phyloP scores from a whole-genome alignment of 2,113 vertebrate species.

The Camelus dromedarius region DNA sequence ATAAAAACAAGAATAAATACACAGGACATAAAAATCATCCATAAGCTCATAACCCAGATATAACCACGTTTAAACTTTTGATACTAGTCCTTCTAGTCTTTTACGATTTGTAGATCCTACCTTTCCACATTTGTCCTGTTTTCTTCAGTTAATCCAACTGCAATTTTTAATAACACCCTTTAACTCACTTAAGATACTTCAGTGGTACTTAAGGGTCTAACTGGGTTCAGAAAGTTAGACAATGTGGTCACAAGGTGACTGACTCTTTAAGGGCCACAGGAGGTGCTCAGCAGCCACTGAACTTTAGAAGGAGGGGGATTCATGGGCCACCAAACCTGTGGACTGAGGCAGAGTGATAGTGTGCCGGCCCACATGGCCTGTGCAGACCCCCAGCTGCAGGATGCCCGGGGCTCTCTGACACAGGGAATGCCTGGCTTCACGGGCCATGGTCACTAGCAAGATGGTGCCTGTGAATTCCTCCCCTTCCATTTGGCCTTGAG shows the following conservation, averaged over 20 bases:
- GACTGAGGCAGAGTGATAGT: not conserved
- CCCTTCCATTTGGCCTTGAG: not conserved
- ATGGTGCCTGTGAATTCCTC: not conserved
- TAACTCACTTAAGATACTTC: not conserved
- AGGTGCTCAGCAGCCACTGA: not conserved
- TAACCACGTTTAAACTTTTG: not conserved
- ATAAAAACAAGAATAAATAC: not conserved
- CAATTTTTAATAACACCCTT: not conserved
- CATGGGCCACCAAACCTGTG: not conserved
- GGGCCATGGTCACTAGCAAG: not conserved
- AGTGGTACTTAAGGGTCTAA: not conserved
- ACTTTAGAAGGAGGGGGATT: not conserved
- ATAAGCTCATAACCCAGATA: not conserved
- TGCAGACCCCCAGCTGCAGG: not conserved
- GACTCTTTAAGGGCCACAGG: not conserved
- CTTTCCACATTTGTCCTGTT: not conserved
- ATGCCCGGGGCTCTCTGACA: not conserved
- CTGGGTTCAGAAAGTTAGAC: not conserved
- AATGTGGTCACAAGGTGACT: not conserved
- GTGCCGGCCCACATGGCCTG: not conserved
- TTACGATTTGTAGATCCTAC: not conserved
- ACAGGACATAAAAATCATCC: not conserved
- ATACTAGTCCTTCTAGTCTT: not conserved
- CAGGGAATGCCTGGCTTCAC: not conserved
- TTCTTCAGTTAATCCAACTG: not conserved